Conservation (phyloP, 2,113 vertebrate genomes). For the Oenanthe oenanthe region DNA sequence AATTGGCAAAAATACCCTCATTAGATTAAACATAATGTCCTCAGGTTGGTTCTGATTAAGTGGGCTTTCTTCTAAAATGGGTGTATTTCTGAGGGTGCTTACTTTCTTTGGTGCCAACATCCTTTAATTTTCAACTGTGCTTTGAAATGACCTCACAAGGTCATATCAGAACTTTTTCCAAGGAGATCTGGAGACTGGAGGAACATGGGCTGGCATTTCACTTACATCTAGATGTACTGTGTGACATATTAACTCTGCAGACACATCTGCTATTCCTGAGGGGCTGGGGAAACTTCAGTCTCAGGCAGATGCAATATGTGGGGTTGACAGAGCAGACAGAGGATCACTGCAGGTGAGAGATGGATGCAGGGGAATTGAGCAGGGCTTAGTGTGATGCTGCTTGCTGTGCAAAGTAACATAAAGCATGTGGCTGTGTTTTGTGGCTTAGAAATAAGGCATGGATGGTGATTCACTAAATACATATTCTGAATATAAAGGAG, state of each 20-base stretch:
- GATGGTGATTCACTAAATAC: background rate
- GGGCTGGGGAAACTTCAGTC: slow-evolving; percentile 16
- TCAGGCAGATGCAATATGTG: background rate
- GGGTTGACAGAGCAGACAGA: slow-evolving; percentile 42
- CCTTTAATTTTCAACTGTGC: background rate
- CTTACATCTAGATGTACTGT: background rate
- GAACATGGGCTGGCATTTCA: background rate
- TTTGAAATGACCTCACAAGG: slow-evolving; percentile 8
- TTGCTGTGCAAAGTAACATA: background rate
- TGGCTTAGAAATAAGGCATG: slow-evolving; percentile 11
- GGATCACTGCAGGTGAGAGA: slow-evolving; percentile 21
- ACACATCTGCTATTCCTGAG: background rate
- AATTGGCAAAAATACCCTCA: background rate
- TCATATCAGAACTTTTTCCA: background rate
- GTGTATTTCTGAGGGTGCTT: background rate
- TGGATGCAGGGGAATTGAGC: background rate
- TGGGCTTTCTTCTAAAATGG: background rate
- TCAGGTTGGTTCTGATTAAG: background rate
- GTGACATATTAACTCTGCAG: slow-evolving; percentile 5
- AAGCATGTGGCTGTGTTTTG: background rate
- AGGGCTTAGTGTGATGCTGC: background rate
- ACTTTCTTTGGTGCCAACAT: background rate
- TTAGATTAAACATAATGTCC: background rate
- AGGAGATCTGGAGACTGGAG: background rate
- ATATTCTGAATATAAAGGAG: background rate